phyloP scores from a whole-genome alignment of 1,140 invertebrate genomes.

The Galleria mellonella region DNA sequence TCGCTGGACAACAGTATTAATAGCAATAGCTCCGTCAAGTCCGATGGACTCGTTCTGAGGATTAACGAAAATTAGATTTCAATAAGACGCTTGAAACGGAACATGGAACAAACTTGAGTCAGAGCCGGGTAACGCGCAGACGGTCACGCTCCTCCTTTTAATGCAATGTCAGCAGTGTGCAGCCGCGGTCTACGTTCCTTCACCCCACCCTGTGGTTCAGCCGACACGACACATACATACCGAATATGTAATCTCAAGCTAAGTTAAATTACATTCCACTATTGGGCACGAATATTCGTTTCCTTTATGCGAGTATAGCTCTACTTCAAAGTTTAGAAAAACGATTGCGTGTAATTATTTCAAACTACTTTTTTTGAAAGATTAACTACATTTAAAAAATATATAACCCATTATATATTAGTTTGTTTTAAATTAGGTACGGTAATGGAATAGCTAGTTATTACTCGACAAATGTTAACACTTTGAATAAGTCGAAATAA shows the following conservation, averaged over 20 bases:
- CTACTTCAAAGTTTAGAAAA: no score
- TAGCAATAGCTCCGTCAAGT: slow-evolving; percentile 28
- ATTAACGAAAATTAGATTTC: slow-evolving; percentile 73
- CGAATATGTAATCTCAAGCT: slow-evolving; percentile 12
- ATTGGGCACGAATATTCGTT: no score
- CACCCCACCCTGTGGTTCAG: background rate
- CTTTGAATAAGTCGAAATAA: slow-evolving; percentile 27
- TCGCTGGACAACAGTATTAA: slow-evolving; percentile 36
- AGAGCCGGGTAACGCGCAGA: slow-evolving; percentile 45
- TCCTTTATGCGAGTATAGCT: slow-evolving; percentile 1
- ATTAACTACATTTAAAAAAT: no score
- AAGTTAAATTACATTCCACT: slow-evolving; percentile 17
- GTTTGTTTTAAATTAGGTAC: no score
- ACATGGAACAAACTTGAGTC: slow-evolving; percentile 49
- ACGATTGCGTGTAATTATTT: no score
- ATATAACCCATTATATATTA: no score
- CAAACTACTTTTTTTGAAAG: no score
- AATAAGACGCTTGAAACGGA: slow-evolving; percentile 64
- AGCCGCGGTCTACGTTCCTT: slow-evolving; percentile 6
- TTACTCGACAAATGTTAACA: no score
- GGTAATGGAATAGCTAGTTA: no score
- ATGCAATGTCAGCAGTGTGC: slow-evolving; percentile 44
- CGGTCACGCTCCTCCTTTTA: slow-evolving; percentile 52
- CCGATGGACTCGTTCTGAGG: slow-evolving; percentile 35
- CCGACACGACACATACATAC: slow-evolving; percentile 7